Evolutionary conservation across 2,888 invertebrate genomes (phyloP).

Genomic region (Trissonchulus sp.): DNA sequence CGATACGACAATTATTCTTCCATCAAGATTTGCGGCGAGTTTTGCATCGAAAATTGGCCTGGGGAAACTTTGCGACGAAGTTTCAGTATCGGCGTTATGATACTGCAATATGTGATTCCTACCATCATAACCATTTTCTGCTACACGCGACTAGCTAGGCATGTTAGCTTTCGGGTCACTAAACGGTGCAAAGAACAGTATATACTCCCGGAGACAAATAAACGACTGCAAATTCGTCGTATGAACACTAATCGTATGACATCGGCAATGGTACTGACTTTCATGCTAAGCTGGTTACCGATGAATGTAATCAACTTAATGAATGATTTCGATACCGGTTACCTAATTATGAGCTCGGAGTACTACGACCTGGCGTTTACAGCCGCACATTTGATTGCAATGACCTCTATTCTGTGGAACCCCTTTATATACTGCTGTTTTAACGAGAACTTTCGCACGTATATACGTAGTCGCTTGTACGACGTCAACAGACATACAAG

Average conservation of each 20-base stretch:
- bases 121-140: conserved; percentile 19
- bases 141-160: conserved; percentile 2
- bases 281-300: conserved; percentile 22
- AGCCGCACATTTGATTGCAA: conserved; percentile 26
- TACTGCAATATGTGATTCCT: conserved; percentile 20
- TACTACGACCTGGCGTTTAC: conserved; percentile 15
- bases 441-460: conserved; percentile 27
- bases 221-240: not conserved
- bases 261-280: conserved; percentile 6
- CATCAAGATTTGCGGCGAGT: conserved; percentile 18
- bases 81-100: not conserved
- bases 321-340: not conserved
- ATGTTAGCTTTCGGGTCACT: conserved; percentile 3
- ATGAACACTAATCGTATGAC: conserved; percentile 23
- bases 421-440: conserved; percentile 32
- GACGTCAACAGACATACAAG: no score
- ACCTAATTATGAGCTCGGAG: not conserved
- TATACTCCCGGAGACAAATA: conserved; percentile 5
- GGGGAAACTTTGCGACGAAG: not conserved
- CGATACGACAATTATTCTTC: not conserved
- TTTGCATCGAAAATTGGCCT: conserved; percentile 22
- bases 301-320: conserved; percentile 19
- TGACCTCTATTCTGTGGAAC: conserved; percentile 29
- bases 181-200: not conserved
- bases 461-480: no score